Base-by-base conservation (phyloP, 2,113 vertebrate genomes). In the Tricholaema leucomelas region DNA sequence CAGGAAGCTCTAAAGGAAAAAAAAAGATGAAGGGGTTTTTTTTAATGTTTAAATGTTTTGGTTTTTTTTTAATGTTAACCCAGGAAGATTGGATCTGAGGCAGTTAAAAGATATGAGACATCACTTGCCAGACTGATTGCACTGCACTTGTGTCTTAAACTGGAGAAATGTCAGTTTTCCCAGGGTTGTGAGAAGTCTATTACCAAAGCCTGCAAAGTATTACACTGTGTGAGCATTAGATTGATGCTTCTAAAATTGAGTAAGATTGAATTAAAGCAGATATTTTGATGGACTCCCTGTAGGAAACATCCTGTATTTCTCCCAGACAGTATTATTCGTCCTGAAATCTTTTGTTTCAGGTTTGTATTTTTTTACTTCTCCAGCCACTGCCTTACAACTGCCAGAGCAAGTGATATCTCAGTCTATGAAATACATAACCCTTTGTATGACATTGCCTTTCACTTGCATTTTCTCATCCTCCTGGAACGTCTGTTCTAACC, bases 231-330 rank as follows among this genome's bases (percentile, higher is more conserved):
- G 80, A 94, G 83, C 89, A 46, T 64, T 73, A 93, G 60, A 79
- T 27, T 93, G 73, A 88, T 65, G 70, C 88, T 95, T 95, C 91
- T 80, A 58, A 93, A 96, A 77, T 70, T 91, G 85, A 96, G 50
- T 84, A 73, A 94, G 76, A 90, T 94, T 91, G 74, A 85, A 94
- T 81, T 91, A 92, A 95, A 93, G 84, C 58, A 87, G 72, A 88
- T 81, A 74, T 24, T 74, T 77, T 48, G 35, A 20, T 84, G 70
- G 66, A 35, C 42, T 97, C 88, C 78, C 67, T 27, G 70, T 48
- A 90, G 78, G 69, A 92, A 95, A 61, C 66, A 81, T 78, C 74
- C 46, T 35, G 13, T 44, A 25, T 85, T 82, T 94, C 86, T 94
- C n/a, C 60, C 52, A 74, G 52, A 55, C 44, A 42, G 35, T 31